Conservation (phyloP, 2,888 invertebrate genomes). For the Helobdella robusta region DNA sequence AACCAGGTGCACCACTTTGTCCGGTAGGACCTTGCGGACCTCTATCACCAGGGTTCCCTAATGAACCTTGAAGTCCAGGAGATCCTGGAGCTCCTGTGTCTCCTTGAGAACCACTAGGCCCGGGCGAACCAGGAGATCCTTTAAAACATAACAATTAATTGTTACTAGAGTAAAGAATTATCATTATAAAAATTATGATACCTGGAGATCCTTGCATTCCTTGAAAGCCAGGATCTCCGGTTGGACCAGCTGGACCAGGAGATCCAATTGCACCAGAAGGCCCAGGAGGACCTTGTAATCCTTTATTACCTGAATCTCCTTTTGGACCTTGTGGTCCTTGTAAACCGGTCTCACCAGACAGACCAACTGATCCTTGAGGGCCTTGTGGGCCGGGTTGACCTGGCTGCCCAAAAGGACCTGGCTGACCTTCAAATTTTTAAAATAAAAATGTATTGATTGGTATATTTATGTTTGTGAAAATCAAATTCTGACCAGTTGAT, state of each 20-base stretch:
- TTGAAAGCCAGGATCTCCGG: conserved; percentile 14
- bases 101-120: conserved; percentile 22
- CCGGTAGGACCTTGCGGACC: conserved; percentile 33
- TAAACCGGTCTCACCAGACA: not conserved
- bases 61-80: conserved; percentile 15
- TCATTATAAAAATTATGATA: not conserved
- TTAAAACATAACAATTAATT: not conserved
- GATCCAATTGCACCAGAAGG: conserved; percentile 23
- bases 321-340: conserved; percentile 23
- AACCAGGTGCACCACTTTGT: conserved; percentile 10
- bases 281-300: conserved; percentile 24
- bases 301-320: conserved; percentile 18
- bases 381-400: too few species aligned
- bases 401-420: too few species aligned
- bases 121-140: conserved; percentile 20
- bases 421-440: not conserved
- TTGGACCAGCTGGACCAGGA: conserved; percentile 14
- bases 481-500: too few species aligned
- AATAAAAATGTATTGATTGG: too few species aligned
- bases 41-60: conserved; percentile 10
- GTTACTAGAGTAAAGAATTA: not conserved
- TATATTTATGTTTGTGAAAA: too few species aligned
- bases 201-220: conserved; percentile 24
- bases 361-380: too few species aligned
- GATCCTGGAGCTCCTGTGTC: conserved; percentile 38